Conservation (phyloP, 2,797 vertebrate species). For the Siniperca undulata region DNA sequence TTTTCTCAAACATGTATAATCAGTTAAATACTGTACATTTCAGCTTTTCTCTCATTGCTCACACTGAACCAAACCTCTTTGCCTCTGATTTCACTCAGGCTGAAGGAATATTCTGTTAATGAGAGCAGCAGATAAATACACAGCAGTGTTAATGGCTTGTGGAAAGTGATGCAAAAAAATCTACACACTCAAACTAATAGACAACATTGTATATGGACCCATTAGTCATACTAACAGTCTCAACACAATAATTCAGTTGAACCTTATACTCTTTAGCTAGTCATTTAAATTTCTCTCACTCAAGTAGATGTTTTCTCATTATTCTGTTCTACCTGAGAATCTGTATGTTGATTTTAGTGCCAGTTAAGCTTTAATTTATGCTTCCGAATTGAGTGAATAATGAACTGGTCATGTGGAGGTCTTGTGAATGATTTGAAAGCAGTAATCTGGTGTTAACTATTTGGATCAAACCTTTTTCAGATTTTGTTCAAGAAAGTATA, state of each 20-base stretch:
- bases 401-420: background rate
- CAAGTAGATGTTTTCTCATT: background rate
- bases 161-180: slow-evolving; percentile 20
- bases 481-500: background rate
- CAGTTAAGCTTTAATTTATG: background rate
- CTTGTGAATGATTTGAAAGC: background rate
- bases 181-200: background rate
- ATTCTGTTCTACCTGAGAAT: background rate
- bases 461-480: background rate
- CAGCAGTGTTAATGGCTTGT: slow-evolving; percentile 28
- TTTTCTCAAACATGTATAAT: background rate
- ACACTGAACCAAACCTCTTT: slow-evolving; percentile 15
- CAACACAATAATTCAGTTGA: slow-evolving; percentile 8
- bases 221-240: slow-evolving; percentile 25
- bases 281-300: background rate
- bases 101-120: slow-evolving; percentile 41
- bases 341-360: background rate
- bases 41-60: background rate
- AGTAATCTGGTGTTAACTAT: background rate
- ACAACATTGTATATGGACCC: background rate
- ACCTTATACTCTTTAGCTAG: background rate
- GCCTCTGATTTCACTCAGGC: slow-evolving; percentile 23
- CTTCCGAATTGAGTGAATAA: background rate
- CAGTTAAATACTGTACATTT: background rate
- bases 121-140: slow-evolving; percentile 33